Evolutionary conservation across 1,140 invertebrate species (phyloP), one percentile per base, ranked within the genome.

Genomic region (Zaprionus davidi): DNA sequence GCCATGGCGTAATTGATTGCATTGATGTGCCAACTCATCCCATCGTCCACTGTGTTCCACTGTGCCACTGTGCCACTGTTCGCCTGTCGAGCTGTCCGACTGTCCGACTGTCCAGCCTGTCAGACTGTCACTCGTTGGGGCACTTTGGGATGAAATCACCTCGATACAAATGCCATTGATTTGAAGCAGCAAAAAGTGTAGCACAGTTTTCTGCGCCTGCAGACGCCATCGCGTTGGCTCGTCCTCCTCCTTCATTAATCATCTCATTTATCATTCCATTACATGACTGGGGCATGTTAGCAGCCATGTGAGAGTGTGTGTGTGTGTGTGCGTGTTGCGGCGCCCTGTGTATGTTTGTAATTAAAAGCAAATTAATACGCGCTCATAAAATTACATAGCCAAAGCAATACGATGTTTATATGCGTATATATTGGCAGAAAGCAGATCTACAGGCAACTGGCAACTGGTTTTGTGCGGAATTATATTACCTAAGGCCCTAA

Each of bases 171-270:
- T 56, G 36, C n/a, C 64, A 41, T 38, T 49, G 49, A 56, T 62
- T 56, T 56, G 36, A 31, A 66, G 22, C 63, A 51, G 12, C 66
- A 77, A 71, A 71, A 34, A 67, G 51, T 41, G 76, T 79, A 59
- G 63, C 57, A 69, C 69, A 69, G 49, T 60, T 56, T 63, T 74
- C 28, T 20, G 58, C 65, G 53, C 81, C 58, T 58, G 57, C 66
- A 68, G 73, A 13, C 36, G 13, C 3, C 41, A 34, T 3, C 31
- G 9, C 31, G 9, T 34, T 11, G 9, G n/a, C n/a, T 44, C 41
- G n/a, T 46, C 41, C 41, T 46, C n/a, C 2, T 46, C n/a, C 76
- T 68, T 81, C 78, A 87, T 87, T 87, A 87, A 87, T 88, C 78
- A 88, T 80, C 82, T 75, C 44, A 79, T 76, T 79, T 77, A 79